Base-by-base conservation (phyloP, 2,113 vertebrate species). In the Galemys pyrenaicus region DNA sequence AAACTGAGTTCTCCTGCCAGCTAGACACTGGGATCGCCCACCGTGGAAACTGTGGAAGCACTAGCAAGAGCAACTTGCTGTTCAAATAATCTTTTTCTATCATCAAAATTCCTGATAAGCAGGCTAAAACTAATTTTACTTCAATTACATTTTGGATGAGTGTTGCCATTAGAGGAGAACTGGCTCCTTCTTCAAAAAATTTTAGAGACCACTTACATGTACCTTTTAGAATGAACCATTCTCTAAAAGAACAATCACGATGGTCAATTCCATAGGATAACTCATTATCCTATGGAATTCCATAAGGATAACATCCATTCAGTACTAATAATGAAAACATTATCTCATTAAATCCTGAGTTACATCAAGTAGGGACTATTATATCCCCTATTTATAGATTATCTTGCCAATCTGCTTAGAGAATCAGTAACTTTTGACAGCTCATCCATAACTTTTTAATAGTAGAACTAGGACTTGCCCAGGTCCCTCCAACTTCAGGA, bases 361-460 rank as follows among this genome's bases (percentile, higher is more conserved):
- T 9, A 30, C 20, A 16, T 44, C n/a, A 41, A 28, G 67, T 20
- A 41, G 71, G 16, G 30, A 49, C n/a, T 2, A 32, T 6, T 5
- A 32, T 4, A 64, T 46, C 26, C 32, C 11, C 16, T 17, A 9
- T 35, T 16, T n/a, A 28, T 2, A 89, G n/a, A 58, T 2, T n/a
- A 15, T 15, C n/a, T 54, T 26, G 60, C 22, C 51, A 28, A 35
- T 28, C 67, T n/a, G 24, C 35, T 41, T 26, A 15, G 32, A 26
- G n/a, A 8, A 26, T 22, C 39, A 39, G n/a, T 20, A 39, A 11
- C 37, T 32, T 44, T 32, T 41, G 51, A 17, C n/a, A 68, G 74
- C 7, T 19, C 3, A 0, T 8, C 30, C 1, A 4, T 3, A 12
- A 41, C 17, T 19, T 28, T n/a, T 51, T 6, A 51, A 41, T 16